Evolutionary conservation across 2,888 invertebrate genomes (phyloP).

Genomic region (Ochropleura plecta): DNA sequence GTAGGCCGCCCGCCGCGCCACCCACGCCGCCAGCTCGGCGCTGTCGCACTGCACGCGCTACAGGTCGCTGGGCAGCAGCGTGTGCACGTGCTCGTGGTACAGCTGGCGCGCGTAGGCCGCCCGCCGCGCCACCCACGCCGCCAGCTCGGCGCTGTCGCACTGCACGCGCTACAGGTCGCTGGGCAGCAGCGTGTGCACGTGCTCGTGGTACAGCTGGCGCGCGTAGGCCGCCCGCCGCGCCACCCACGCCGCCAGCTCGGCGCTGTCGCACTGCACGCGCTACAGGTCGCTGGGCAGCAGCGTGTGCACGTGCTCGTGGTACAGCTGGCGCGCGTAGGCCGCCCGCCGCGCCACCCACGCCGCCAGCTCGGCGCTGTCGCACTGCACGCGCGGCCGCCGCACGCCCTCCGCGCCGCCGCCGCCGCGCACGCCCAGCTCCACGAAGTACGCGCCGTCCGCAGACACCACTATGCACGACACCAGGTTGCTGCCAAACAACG

Average conservation of each 20-base stretch:
- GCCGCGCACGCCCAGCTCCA: constrained; percentile 93
- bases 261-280: background rate
- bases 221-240: too few species aligned
- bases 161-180: constrained; percentile 69
- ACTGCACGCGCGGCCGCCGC: constrained; percentile 94
- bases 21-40: too few species aligned
- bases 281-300: constrained; percentile 78
- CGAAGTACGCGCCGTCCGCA: constrained; percentile 91
- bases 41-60: background rate
- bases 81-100: constrained; percentile 95
- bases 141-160: constrained; percentile 93
- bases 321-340: constrained; percentile 96
- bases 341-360: constrained; percentile 94
- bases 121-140: constrained; percentile 93
- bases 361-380: constrained; percentile 93
- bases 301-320: constrained; percentile 95
- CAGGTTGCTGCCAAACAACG: constrained; percentile 87
- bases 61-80: constrained; percentile 84
- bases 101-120: constrained; percentile 97
- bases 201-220: too few species aligned
- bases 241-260: too few species aligned
- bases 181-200: too few species aligned
- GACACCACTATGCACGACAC: constrained; percentile 92
- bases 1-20: too few species aligned
- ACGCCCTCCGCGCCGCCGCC: constrained; percentile 82